Percentiles rank a stretch among this genome's conserved stretches.
Evolutionary conservation across 2,797 vertebrate species (phyloP).

Genomic region (Tamandua tetradactyla): DNA sequence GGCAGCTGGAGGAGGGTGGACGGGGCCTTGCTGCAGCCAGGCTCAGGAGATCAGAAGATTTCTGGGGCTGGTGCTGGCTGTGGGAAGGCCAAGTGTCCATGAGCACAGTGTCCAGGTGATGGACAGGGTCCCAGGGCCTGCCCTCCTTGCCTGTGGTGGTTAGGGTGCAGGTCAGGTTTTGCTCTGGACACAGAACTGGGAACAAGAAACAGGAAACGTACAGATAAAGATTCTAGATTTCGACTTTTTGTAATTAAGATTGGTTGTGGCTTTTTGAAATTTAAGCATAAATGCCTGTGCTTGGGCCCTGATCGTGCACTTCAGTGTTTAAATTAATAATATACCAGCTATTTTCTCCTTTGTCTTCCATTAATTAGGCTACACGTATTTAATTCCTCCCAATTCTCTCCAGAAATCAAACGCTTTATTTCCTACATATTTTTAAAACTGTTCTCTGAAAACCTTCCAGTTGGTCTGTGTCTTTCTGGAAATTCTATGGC

Average conservation of each 20-base stretch:
- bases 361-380: not conserved
- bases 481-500: slow-evolving; percentile 41
- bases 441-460: slow-evolving; percentile 36
- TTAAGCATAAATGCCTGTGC: not conserved
- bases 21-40: not conserved
- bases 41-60: not conserved
- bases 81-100: not conserved
- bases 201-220: not conserved
- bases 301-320: not conserved
- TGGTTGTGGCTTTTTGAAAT: not conserved
- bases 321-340: not conserved
- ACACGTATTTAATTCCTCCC: not conserved
- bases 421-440: not conserved
- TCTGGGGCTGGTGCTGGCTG: not conserved
- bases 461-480: not conserved
- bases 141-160: not conserved
- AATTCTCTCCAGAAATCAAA: slow-evolving; percentile 24
- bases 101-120: not conserved
- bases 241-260: not conserved
- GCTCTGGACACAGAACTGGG: not conserved
- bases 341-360: not conserved
- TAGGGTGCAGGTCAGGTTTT: not conserved
- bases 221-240: not conserved
- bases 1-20: not conserved
- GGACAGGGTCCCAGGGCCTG: rapidly evolving